phyloP scores from a whole-genome alignment of 1,140 invertebrate species.

The Bombus balteatus region DNA sequence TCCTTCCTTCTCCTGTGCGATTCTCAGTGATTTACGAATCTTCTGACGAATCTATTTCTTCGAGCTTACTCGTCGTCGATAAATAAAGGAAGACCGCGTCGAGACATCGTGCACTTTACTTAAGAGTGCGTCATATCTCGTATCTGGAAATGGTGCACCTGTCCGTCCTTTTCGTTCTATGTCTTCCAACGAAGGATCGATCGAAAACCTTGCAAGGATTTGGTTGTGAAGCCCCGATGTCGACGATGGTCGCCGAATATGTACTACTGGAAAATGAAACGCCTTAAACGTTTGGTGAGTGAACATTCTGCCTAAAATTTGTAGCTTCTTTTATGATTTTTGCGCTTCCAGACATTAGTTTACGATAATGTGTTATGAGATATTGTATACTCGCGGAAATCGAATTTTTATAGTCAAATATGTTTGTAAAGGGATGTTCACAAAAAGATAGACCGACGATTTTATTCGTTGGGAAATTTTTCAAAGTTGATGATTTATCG shows the following conservation, averaged over 20 bases:
- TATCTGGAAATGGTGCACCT: constrained; percentile 42
- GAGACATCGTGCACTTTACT: constrained; percentile 42
- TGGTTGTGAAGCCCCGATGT: background rate
- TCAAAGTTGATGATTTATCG: constrained; percentile 14
- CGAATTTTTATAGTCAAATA: background rate
- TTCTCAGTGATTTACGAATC: constrained; percentile 59
- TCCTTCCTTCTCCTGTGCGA: constrained; percentile 40
- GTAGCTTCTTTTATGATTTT: background rate
- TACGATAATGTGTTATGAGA: background rate
- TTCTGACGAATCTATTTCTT: constrained; percentile 3
- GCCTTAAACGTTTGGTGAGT: background rate
- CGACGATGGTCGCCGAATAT: background rate
- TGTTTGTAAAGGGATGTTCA: background rate
- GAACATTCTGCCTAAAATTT: background rate
- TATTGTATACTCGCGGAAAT: too few species aligned
- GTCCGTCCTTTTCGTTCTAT: constrained; percentile 15
- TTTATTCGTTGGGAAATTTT: background rate
- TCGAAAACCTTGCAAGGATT: constrained; percentile 37
- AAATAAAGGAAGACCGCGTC: constrained; percentile 9
- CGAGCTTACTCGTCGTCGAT: background rate
- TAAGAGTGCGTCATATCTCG: constrained; percentile 39
- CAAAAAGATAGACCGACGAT: background rate
- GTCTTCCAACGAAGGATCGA: constrained; percentile 33
- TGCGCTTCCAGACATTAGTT: background rate
- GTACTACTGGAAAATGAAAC: background rate